Conservation (phyloP, 2,888 invertebrate genomes). For the Drosophila subsilvestris region DNA sequence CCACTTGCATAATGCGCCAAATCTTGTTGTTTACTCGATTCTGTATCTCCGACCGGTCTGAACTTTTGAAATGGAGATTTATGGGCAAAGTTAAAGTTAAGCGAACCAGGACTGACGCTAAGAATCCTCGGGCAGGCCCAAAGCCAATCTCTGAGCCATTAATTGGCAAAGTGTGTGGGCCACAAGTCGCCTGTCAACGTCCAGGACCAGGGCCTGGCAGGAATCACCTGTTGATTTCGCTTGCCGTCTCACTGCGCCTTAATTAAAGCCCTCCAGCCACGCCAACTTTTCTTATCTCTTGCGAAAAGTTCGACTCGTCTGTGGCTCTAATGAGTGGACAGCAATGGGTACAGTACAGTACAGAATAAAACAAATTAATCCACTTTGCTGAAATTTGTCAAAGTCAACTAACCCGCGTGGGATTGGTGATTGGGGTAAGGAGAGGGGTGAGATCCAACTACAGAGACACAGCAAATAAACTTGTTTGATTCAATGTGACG, state of each 20-base stretch:
- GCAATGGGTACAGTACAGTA: conserved; percentile 28
- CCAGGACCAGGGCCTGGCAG: background rate
- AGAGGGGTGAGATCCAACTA: background rate
- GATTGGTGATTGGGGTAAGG: background rate
- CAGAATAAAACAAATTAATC: conserved; percentile 68
- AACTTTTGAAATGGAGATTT: conserved; percentile 43
- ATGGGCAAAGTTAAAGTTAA: conserved; percentile 26
- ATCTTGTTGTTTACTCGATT: conserved; percentile 37
- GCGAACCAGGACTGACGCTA: conserved; percentile 3
- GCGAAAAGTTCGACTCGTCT: conserved; percentile 54
- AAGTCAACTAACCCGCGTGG: conserved; percentile 26
- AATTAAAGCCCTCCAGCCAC: conserved; percentile 57
- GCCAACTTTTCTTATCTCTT: conserved; percentile 58
- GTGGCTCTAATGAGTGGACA: conserved; percentile 48
- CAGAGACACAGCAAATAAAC: conserved; percentile 21
- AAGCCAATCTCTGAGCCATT: background rate
- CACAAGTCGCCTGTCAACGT: conserved; percentile 12
- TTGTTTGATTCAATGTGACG: conserved; percentile 46
- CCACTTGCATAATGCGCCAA: conserved; percentile 58
- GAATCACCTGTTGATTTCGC: conserved; percentile 64
- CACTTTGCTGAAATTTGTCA: conserved; percentile 66
- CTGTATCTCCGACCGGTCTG: conserved; percentile 34
- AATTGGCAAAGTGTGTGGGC: conserved; percentile 10
- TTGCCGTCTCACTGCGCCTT: conserved; percentile 33
- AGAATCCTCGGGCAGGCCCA: background rate